Conservation (phyloP, 2,888 invertebrate genomes). For the Augochlorella aurata region DNA sequence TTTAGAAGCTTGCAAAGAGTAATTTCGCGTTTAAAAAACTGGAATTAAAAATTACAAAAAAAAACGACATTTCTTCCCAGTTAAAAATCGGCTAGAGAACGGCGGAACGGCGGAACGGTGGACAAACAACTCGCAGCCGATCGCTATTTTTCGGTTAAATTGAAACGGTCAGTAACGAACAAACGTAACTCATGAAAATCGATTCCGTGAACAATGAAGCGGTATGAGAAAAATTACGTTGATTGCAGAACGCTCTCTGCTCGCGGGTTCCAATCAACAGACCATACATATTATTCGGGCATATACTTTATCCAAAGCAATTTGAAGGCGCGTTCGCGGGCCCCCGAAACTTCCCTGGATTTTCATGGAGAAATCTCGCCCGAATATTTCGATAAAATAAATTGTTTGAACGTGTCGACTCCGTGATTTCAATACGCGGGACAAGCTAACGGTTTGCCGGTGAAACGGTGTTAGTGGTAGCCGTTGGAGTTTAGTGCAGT, state of each 20-base stretch:
- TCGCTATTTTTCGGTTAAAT: no score
- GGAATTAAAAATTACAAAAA: no score
- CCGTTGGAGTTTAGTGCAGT: constrained; percentile 9
- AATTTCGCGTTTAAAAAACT: no score
- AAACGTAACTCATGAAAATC: neutral
- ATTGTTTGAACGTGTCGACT: constrained; percentile 12
- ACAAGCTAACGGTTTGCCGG: constrained; percentile 7
- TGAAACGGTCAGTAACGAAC: no score
- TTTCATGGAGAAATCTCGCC: neutral
- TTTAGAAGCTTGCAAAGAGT: no score
- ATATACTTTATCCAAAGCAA: neutral
- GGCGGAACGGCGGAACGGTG: no score
- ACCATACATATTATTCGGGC: neutral
- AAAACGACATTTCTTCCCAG: no score
- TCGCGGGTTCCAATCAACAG: neutral
- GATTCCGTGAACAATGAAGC: neutral
- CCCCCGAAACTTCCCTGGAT: neutral
- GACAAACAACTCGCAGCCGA: no score
- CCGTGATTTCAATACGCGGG: constrained; percentile 11
- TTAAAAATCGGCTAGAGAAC: no score
- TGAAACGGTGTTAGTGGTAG: constrained; percentile 24
- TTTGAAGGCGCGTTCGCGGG: neutral
- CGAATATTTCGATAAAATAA: neutral
- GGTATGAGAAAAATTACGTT: neutral
- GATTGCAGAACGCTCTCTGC: neutral